Evolutionary conservation across 2,113 vertebrate genomes (phyloP).

Genomic region (Pollachius pollachius): DNA sequence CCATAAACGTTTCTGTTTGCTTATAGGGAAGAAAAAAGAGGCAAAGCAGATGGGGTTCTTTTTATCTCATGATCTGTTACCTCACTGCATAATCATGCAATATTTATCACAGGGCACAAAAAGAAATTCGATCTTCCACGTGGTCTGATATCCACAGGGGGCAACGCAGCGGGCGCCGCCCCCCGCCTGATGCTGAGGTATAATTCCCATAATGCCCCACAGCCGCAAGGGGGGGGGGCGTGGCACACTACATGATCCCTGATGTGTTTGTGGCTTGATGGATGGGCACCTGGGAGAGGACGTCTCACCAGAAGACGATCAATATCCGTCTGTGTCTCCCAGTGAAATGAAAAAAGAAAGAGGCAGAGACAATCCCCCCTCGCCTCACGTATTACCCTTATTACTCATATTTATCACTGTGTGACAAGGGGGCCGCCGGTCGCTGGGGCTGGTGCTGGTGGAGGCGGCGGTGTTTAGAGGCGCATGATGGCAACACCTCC

Average conservation of each 20-base stretch:
- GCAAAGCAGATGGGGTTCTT: no score
- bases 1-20: no score
- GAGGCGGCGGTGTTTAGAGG: slow-evolving; percentile 30
- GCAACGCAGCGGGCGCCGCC: no score
- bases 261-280: slow-evolving; percentile 51
- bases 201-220: no score
- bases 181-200: no score
- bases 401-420: slow-evolving; percentile 73
- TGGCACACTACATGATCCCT: slow-evolving; percentile 42
- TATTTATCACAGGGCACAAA: no score
- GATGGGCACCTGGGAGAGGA: slow-evolving; percentile 47
- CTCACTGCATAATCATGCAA: no score
- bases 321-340: slow-evolving; percentile 70
- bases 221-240: no score
- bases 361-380: slow-evolving; percentile 48
- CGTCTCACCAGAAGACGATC: slow-evolving; percentile 66
- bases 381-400: slow-evolving; percentile 66
- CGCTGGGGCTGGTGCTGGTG: slow-evolving; percentile 29
- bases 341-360: slow-evolving; percentile 63
- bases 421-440: slow-evolving; percentile 45
- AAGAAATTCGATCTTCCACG: no score
- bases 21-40: no score
- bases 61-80: no score
- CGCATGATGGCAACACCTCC: slow-evolving; percentile 25
- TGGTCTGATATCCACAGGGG: no score